Base-by-base conservation (phyloP, 2,888 invertebrate genomes). In the Syrphus vitripennis region DNA sequence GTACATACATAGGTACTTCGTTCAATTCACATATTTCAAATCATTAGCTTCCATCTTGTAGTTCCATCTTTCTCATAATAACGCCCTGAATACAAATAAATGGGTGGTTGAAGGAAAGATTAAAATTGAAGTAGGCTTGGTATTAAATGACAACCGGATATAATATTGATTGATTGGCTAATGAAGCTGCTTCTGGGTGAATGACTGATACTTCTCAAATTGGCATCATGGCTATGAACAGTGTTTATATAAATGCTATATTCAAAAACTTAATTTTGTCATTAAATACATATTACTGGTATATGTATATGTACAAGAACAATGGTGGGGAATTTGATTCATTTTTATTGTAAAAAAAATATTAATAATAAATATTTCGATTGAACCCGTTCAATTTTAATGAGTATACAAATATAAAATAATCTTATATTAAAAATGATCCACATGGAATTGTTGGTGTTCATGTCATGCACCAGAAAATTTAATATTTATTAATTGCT, bases 161-260 rank as follows among this genome's bases (percentile, higher is more conserved):
- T 76, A 69, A 69, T 74, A 79, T 74, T 83, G 83, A 83, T 83
- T 83, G 83, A 78, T 83, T 72, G 69, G 55, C 69, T 79, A 79
- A 78, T 78, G 74, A 74, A 79, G 29, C 69, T 63, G 55, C 63
- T 48, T 71, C 75, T 61, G 75, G 50, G 19, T 37, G 37, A 40
- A 61, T 48, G 21, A 31, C 2, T 74, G 37, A 63, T 61, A 53
- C n/a, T 14, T 40, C 45, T 26, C 16, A 1, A 24, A 55, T 10
- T 61, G 24, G 19, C 19, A 19, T 31, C n/a, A 59, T 34, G 2
- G n/a, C n/a, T n/a, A n/a, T n/a, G n/a, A n/a, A n/a, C n/a, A n/a
- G n/a, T n/a, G n/a, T n/a, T n/a, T n/a, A n/a, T n/a, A n/a, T n/a
- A n/a, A n/a, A 1, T n/a, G 6, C n/a, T 4, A 40, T 4, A 67